Evolutionary conservation across 2,113 vertebrate species (phyloP).

Genomic region (Poeciliopsis turrubarensis): DNA sequence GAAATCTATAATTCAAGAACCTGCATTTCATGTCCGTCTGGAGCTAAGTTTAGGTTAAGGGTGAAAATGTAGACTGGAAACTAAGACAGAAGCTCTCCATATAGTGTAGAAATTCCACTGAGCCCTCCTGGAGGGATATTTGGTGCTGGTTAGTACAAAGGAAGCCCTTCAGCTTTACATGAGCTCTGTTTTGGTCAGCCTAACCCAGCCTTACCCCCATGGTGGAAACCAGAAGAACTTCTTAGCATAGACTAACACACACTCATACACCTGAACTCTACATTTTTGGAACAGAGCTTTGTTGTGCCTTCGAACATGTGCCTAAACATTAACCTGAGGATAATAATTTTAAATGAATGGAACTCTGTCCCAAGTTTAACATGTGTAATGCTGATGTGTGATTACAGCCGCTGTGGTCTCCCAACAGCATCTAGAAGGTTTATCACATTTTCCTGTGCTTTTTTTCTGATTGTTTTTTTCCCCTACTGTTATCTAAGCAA

Average conservation of each 20-base stretch:
- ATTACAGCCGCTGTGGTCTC: constrained; percentile 6
- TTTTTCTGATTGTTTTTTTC: background rate
- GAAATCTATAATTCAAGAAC: constrained; percentile 50
- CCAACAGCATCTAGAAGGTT: constrained; percentile 14
- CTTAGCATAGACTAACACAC: constrained; percentile 28
- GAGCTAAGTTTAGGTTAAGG: constrained; percentile 43
- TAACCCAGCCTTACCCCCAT: constrained; percentile 33
- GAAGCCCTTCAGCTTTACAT: constrained; percentile 71
- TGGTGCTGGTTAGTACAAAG: constrained; percentile 73
- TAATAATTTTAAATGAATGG: constrained; percentile 74
- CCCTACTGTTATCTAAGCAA: background rate
- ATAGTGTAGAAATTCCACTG: constrained; percentile 60
- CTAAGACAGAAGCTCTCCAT: constrained; percentile 45
- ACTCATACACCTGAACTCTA: background rate
- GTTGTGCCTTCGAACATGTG: constrained; percentile 50
- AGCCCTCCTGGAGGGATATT: constrained; percentile 67
- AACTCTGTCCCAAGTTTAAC: constrained; percentile 56
- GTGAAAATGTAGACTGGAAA: constrained; percentile 44
- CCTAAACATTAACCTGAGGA: constrained; percentile 71
- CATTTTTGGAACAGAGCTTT: constrained; percentile 15
- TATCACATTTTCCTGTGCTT: background rate
- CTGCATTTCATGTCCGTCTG: constrained; percentile 41
- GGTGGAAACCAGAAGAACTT: constrained; percentile 30
- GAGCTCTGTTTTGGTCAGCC: constrained; percentile 63
- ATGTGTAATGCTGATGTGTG: constrained; percentile 4